These are phyloP conservation scores for Chymomyza fuscimana DNA, from an alignment of 2,888 invertebrate species.

Conservation along the genomic window DNA sequence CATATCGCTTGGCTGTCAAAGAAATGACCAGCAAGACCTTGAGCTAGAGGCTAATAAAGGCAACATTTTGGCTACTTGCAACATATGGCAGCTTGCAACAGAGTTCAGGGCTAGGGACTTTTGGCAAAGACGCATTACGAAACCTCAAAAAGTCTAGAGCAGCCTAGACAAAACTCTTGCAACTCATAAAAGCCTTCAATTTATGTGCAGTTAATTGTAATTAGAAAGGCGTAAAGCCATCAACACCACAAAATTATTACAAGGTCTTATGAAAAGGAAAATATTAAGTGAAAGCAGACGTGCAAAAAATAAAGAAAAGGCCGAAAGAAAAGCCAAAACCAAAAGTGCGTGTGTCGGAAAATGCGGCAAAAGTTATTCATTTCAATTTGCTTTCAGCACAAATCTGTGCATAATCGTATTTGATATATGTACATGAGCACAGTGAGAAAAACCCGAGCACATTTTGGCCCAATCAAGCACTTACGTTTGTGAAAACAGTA, in stretches of 20 bases:
- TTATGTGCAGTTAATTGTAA: constrained; percentile 56
- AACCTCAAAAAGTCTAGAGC: neutral
- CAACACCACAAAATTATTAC: constrained; percentile 25
- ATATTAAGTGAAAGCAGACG: neutral
- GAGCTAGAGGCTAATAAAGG: constrained; percentile 8
- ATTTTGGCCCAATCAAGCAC: too few relatives aligned
- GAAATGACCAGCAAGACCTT: constrained; percentile 23
- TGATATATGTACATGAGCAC: constrained; percentile 10
- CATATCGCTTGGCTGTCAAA: neutral
- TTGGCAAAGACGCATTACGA: neutral
- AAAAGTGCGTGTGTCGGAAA: neutral
- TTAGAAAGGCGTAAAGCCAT: constrained; percentile 37
- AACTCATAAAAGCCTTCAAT: neutral
- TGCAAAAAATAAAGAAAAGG: constrained; percentile 3
- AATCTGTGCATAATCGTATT: constrained; percentile 34
- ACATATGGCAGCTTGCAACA: constrained; percentile 6
- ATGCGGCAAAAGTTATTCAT: constrained; percentile 23
- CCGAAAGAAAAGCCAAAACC: too few relatives aligned
- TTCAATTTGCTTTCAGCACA: constrained; percentile 37
- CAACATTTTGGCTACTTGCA: neutral
- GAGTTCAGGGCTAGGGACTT: constrained; percentile 4
- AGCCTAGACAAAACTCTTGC: neutral
- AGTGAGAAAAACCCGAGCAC: too few relatives aligned
- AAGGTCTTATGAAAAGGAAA: neutral
- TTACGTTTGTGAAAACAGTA: too few relatives aligned